phyloP scores from a whole-genome alignment of 2,113 vertebrate species.

The Cavia porcellus region DNA sequence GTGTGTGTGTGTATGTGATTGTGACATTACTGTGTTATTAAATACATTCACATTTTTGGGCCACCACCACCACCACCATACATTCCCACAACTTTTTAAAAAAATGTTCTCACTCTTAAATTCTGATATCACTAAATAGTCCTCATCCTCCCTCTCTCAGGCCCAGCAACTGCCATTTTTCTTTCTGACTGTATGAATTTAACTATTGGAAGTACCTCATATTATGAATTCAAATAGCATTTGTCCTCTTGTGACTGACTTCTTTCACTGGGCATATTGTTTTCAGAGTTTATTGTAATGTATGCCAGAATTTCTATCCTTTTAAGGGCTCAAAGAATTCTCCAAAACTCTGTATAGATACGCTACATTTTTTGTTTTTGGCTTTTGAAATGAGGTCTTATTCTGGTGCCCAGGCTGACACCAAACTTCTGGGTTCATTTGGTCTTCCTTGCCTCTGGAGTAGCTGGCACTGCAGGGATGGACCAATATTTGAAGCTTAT shows the following conservation, averaged over 20 bases:
- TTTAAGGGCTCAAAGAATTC: neutral
- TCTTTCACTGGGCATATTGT: neutral
- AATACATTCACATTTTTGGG: neutral
- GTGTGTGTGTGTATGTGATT: neutral
- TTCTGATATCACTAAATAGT: neutral
- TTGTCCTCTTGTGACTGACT: neutral
- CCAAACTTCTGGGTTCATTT: neutral
- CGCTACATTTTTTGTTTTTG: neutral
- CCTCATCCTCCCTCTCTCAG: fast-evolving
- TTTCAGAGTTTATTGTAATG: neutral
- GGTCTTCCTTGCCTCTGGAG: neutral
- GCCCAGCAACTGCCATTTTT: neutral
- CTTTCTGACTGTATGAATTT: neutral
- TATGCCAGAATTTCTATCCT: neutral
- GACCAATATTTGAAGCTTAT: neutral
- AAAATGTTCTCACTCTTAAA: neutral
- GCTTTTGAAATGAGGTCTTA: neutral
- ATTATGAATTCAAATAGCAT: neutral
- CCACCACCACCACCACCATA: neutral
- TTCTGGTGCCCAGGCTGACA: neutral
- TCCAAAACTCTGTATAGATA: neutral
- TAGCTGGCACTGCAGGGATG: neutral
- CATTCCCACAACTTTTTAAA: neutral
- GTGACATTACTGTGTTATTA: neutral
- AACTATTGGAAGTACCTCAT: neutral